Percentiles rank a stretch among this genome's conserved stretches.
These are phyloP conservation scores for Hippopotamus amphibius DNA, from an alignment of 2,113 vertebrate species.

Conservation along the genomic window DNA sequence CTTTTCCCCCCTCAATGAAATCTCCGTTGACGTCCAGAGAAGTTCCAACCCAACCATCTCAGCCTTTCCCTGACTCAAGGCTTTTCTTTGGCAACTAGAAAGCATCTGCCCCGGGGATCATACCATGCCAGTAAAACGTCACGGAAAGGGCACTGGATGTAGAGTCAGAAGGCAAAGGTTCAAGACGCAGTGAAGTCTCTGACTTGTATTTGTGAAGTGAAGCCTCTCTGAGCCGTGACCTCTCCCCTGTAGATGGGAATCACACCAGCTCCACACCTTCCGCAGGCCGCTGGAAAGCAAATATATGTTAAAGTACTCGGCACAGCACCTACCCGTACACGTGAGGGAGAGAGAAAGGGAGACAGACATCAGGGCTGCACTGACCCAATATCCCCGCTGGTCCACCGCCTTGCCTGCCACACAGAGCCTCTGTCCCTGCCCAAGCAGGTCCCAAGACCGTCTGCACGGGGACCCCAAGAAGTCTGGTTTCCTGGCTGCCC, in stretches of 20 bases:
- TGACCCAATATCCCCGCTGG: fast-evolving
- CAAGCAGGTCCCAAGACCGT: not conserved
- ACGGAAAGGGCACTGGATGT: not conserved
- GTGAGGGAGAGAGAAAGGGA: not conserved
- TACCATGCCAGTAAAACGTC: not conserved
- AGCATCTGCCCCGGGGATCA: not conserved
- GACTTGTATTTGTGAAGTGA: not conserved
- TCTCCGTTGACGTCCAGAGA: not conserved
- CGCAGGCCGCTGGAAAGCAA: not conserved
- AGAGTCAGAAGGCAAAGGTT: not conserved
- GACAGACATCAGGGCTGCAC: fast-evolving
- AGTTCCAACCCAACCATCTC: not conserved
- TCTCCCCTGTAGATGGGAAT: not conserved
- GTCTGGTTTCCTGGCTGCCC: not conserved
- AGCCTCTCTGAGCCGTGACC: not conserved
- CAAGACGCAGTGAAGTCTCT: not conserved
- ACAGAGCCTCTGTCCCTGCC: no score
- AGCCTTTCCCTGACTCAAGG: not conserved
- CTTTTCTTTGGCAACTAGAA: not conserved
- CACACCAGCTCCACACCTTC: not conserved
- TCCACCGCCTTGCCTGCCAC: not conserved
- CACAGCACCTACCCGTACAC: not conserved
- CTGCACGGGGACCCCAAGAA: not conserved
- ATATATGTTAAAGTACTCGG: fast-evolving
- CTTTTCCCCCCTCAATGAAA: not conserved